Evolutionary conservation across 2,113 vertebrate genomes (phyloP).

Genomic region (Nycticebus coucang): DNA sequence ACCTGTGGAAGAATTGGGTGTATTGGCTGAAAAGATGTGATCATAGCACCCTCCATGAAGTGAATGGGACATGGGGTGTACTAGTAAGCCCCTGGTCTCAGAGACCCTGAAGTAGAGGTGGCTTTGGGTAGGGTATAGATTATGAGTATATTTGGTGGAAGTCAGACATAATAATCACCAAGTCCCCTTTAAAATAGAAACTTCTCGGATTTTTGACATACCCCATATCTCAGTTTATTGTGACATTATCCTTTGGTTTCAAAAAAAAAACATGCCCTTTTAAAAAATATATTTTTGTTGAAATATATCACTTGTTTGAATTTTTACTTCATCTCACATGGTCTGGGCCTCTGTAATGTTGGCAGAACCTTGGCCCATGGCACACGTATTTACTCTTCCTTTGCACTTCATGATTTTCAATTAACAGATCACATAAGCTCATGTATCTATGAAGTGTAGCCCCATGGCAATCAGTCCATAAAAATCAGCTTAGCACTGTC

Average conservation of each 20-base stretch:
- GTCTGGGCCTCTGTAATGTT: not conserved
- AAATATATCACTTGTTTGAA: not conserved
- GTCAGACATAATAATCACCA: not conserved
- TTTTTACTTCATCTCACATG: not conserved
- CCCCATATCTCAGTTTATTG: not conserved
- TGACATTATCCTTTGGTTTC: not conserved
- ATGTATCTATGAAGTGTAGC: not conserved
- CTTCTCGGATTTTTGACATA: not conserved
- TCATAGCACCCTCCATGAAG: not conserved
- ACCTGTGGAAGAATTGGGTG: not conserved
- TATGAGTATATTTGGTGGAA: rapidly evolving
- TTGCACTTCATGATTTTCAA: not conserved
- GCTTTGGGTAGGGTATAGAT: not conserved
- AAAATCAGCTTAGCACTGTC: not conserved
- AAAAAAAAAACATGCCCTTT: not conserved
- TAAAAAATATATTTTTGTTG: not conserved
- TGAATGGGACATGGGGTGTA: not conserved
- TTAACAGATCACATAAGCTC: not conserved
- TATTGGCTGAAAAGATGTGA: not conserved
- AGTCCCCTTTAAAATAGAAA: not conserved
- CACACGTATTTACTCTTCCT: not conserved
- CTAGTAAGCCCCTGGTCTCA: not conserved
- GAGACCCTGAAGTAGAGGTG: not conserved
- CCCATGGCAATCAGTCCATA: not conserved
- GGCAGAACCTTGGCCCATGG: not conserved